Percentiles rank a stretch among this genome's conserved stretches.
Evolutionary conservation across 2,797 vertebrate species (phyloP).

Genomic region (Sebastes paucispinis): DNA sequence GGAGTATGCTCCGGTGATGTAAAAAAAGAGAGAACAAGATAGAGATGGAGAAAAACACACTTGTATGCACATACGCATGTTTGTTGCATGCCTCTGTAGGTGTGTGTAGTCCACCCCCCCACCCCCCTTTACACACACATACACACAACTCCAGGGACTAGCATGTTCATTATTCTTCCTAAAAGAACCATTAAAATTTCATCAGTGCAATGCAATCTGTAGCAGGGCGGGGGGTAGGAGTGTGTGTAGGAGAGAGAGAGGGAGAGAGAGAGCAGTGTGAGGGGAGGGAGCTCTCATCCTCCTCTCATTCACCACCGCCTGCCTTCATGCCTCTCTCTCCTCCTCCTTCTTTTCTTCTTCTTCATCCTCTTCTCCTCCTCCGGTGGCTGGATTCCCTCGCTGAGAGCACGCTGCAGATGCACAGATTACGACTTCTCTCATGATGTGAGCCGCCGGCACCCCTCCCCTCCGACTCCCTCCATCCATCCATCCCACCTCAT

Average conservation of each 20-base stretch:
- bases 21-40: conserved; percentile 21
- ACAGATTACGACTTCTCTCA: conserved; percentile 53
- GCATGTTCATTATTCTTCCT: conserved; percentile 86
- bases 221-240: conserved; percentile 70
- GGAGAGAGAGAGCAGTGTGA: conserved; percentile 39
- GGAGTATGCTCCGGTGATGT: conserved; percentile 24
- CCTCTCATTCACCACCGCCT: conserved; percentile 67
- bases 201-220: conserved; percentile 84
- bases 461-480: conserved; percentile 16
- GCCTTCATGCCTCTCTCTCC: conserved; percentile 54
- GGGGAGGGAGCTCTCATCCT: conserved; percentile 59
- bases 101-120: conserved; percentile 56
- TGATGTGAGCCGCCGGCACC: conserved; percentile 54
- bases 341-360: conserved; percentile 19
- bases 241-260: conserved; percentile 14
- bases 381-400: conserved; percentile 37
- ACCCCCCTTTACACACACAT: conserved; percentile 38
- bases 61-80: conserved; percentile 5
- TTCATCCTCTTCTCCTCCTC: conserved; percentile 50
- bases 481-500: conserved; percentile 30
- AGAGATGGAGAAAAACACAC: conserved; percentile 21
- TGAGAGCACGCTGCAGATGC: conserved; percentile 38
- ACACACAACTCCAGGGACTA: conserved; percentile 77
- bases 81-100: conserved; percentile 61
- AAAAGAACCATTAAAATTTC: conserved; percentile 90